Evolutionary conservation across 2,113 vertebrate species (phyloP), one percentile per base, ranked within the genome.

Genomic region (Gymnobelideus leadbeateri): DNA sequence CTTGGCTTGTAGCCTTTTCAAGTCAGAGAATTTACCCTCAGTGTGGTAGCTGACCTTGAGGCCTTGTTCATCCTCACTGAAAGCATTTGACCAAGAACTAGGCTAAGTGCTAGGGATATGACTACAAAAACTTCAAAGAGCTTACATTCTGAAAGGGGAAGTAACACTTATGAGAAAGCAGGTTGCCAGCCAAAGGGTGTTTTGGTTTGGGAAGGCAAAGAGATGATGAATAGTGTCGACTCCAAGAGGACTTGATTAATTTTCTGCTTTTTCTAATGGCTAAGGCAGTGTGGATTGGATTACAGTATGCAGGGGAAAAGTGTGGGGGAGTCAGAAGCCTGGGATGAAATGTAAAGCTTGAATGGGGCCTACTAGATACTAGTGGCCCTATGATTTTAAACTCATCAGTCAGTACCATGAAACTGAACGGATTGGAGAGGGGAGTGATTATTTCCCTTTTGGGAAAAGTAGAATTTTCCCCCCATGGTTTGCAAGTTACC

Each of bases 351-450:
- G 61, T 14, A 43, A 84, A 84, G 68, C 37, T 43, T 43, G 16
- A 6, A n/a, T 84, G n/a, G 68, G 68, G n/a, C n/a, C n/a, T 43
- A n/a, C 68, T 84, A 84, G 68, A 23, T 21, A 43, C 43, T 84
- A n/a, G n/a, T 8, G 68, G 6, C 37, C n/a, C 68, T 21, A 2
- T 84, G 37, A 84, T 84, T 43, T 84, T 84, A 84, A n/a, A n/a
- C 5, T 84, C 1, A 14, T 37, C 68, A 43, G 43, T 84, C 16
- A 43, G 37, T 84, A 37, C 31, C 5, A 68, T 68, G 57, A 97
- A 95, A 95, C 96, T 97, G 97, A 96, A 94, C 92, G 95, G 77
- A 94, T 97, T 97, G 96, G 94, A 95, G 94, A 97, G 95, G 95
- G 96, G 96, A 95, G 95, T 92, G 91, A 93, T 93, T 52, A 55